Evolutionary conservation across 2,888 invertebrate genomes (phyloP).

Genomic region (Molorchus minor): DNA sequence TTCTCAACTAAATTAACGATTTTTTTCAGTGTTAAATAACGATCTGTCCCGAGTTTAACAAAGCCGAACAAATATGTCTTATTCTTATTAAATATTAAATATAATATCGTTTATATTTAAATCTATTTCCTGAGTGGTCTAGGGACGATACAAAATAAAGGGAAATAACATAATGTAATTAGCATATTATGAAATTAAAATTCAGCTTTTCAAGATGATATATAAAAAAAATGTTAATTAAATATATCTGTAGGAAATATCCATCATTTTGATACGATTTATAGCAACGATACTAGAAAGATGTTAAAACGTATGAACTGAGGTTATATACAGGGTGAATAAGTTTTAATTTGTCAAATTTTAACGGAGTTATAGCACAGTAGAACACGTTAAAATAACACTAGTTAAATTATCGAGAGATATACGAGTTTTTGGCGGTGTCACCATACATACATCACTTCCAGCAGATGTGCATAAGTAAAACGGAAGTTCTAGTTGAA

Average conservation of each 20-base stretch:
- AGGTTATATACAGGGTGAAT: background rate
- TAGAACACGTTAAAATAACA: no score
- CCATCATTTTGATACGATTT: slow-evolving; percentile 18
- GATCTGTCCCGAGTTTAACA: no score
- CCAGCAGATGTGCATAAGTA: no score
- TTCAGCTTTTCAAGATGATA: slow-evolving; percentile 11
- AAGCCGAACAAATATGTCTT: no score
- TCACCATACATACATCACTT: no score
- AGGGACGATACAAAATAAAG: slow-evolving; percentile 16
- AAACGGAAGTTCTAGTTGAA: no score
- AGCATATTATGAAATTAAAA: slow-evolving; percentile 20
- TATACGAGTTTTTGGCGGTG: no score
- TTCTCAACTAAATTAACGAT: slow-evolving; percentile 4
- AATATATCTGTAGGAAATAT: slow-evolving; percentile 11
- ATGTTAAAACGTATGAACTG: background rate
- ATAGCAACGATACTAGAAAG: background rate
- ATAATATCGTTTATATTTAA: slow-evolving; percentile 18
- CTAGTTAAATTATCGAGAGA: no score
- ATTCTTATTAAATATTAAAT: no score
- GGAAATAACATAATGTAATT: slow-evolving; percentile 19
- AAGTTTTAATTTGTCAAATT: no score
- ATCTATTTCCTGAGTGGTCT: slow-evolving; percentile 15
- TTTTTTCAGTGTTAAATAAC: no score
- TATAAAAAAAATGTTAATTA: slow-evolving; percentile 18
- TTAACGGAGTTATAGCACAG: no score